A percentile compares a stretch with the other conserved stretches of the same genome.
These are phyloP conservation scores for Calypte anna DNA, from an alignment of 2,113 vertebrate genomes.

Conservation along the genomic window DNA sequence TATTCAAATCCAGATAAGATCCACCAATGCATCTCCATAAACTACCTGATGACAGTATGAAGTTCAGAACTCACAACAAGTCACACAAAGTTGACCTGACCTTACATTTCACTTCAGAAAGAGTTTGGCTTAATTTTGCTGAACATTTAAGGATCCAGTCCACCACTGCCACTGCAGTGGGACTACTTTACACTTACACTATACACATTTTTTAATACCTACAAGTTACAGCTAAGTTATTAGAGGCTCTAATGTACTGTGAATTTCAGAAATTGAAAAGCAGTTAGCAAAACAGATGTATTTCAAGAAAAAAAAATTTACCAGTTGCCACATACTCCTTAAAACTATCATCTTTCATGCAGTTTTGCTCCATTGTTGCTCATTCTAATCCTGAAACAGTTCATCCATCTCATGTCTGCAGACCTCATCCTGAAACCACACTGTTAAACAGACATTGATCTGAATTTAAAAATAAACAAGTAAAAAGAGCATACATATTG, in stretches of 20 bases:
- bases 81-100: not conserved
- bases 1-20: not conserved
- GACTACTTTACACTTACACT: not conserved
- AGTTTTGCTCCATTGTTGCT: not conserved
- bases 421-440: not conserved
- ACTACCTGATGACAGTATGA: not conserved
- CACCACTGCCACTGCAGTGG: not conserved
- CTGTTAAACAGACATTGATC: not conserved
- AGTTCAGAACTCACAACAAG: not conserved
- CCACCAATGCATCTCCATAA: not conserved
- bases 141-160: not conserved
- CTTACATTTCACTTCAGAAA: not conserved
- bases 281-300: not conserved
- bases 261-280: not conserved
- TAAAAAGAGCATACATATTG: accelerated
- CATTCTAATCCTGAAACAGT: not conserved
- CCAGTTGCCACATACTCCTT: not conserved
- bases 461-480: conserved; percentile 10
- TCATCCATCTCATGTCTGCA: not conserved
- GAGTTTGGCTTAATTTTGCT: not conserved
- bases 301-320: not conserved
- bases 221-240: not conserved
- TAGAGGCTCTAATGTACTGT: not conserved
- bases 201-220: not conserved
- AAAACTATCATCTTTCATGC: not conserved